These are phyloP conservation scores for Drosophila mulleri DNA, from an alignment of 2,888 invertebrate genomes.

Conservation along the genomic window DNA sequence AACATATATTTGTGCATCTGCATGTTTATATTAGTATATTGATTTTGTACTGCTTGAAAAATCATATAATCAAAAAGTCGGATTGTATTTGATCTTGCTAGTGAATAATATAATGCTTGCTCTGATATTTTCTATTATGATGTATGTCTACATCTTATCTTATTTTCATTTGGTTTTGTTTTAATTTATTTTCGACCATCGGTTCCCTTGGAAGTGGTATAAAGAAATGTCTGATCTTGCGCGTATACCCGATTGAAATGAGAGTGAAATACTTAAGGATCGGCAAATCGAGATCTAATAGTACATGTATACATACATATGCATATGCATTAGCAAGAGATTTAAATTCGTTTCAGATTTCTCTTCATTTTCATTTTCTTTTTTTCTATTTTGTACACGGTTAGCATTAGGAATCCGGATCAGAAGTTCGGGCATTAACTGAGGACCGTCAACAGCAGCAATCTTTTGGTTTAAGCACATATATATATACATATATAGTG, in stretches of 20 bases:
- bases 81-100: slow-evolving; percentile 38
- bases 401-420: slow-evolving; percentile 20
- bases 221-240: slow-evolving; percentile 15
- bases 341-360: slow-evolving; percentile 22
- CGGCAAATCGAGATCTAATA: slow-evolving; percentile 9
- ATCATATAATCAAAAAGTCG: neutral
- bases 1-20: neutral
- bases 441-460: slow-evolving; percentile 36
- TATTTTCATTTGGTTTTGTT: neutral
- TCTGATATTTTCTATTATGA: slow-evolving; percentile 13
- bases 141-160: neutral
- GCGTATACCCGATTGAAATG: slow-evolving; percentile 5
- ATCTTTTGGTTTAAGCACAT: slow-evolving; percentile 30
- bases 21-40: slow-evolving; percentile 9
- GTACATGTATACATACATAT: slow-evolving; percentile 10
- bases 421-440: slow-evolving; percentile 44
- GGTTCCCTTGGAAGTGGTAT: neutral
- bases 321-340: slow-evolving; percentile 16
- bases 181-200: slow-evolving; percentile 29
- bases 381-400: slow-evolving; percentile 1
- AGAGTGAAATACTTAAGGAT: neutral
- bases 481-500: slow-evolving; percentile 2
- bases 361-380: neutral
- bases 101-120: slow-evolving; percentile 10
- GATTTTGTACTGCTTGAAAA: slow-evolving; percentile 41